Evolutionary conservation across 2,113 vertebrate species (phyloP).

Genomic region (Typhlomys cinereus): DNA sequence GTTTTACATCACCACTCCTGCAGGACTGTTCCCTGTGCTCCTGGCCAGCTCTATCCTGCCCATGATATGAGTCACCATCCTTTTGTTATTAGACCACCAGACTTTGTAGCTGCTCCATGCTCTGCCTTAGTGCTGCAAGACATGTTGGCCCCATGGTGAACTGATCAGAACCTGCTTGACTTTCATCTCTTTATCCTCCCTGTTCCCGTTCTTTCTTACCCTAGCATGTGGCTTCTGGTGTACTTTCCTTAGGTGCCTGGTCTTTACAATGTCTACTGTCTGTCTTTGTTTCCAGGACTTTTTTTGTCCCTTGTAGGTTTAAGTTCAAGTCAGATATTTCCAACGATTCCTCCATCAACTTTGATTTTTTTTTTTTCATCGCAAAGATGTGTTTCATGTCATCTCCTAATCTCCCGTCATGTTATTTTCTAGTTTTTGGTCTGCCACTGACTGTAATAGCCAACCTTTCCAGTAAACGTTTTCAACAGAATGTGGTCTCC

Average conservation of each 20-base stretch:
- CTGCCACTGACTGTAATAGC: neutral
- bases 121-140: no score
- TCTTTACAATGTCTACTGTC: neutral
- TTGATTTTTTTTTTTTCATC: neutral
- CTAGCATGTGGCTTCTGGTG: neutral
- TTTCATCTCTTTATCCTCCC: neutral
- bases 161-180: neutral
- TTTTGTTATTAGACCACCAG: neutral
- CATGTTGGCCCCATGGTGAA: fast-evolving
- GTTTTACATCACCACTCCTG: neutral
- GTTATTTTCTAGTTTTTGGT: neutral
- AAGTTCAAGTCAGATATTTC: neutral
- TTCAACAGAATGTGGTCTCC: neutral
- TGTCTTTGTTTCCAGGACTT: fast-evolving
- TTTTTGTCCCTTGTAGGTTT: neutral
- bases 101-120: no score
- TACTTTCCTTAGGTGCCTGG: neutral
- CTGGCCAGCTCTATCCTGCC: neutral
- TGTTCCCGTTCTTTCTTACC: fast-evolving
- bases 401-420: neutral
- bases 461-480: neutral
- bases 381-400: neutral
- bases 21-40: no score
- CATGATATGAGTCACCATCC: neutral
- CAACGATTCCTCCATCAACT: neutral